phyloP scores from a whole-genome alignment of 2,797 vertebrate genomes.

The Labeo calbasu region DNA sequence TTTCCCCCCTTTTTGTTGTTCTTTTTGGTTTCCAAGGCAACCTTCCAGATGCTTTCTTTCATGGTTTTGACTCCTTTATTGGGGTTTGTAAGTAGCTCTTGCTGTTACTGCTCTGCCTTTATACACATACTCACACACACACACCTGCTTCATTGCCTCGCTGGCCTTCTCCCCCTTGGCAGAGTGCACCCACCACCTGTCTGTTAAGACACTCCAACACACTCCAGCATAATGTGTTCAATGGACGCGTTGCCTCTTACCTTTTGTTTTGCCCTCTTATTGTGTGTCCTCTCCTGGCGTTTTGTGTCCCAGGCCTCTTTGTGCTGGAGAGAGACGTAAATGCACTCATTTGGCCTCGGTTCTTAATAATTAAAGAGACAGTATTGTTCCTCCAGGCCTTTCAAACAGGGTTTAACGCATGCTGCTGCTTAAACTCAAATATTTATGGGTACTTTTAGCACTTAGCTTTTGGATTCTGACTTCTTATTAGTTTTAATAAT shows the following conservation, averaged over 20 bases:
- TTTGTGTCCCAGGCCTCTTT: conserved; percentile 46
- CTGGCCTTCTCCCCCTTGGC: conserved; percentile 30
- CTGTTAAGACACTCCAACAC: conserved; percentile 27
- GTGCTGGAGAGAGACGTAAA: conserved; percentile 42
- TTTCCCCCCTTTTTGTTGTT: conserved; percentile 71
- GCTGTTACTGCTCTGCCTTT: conserved; percentile 33
- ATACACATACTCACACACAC: conserved; percentile 1
- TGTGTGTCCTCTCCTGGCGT: conserved; percentile 41
- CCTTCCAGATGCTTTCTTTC: conserved; percentile 90
- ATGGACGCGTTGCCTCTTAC: conserved; percentile 16
- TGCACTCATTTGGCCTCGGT: conserved; percentile 44
- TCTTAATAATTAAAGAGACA: conserved; percentile 54
- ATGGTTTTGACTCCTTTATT: conserved; percentile 95
- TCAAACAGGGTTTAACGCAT: conserved; percentile 2
- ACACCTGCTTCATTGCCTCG: conserved; percentile 36
- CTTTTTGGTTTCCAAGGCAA: conserved; percentile 88
- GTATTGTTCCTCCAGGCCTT: conserved; percentile 49
- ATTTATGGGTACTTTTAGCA: background rate
- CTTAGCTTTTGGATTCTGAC: background rate
- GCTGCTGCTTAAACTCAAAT: background rate
- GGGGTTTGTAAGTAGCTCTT: conserved; percentile 95
- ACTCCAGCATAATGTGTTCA: conserved; percentile 41
- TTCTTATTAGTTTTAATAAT: background rate
- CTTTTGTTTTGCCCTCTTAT: conserved; percentile 49
- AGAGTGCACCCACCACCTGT: conserved; percentile 44